These are phyloP conservation scores for Nicator chloris DNA, from an alignment of 2,113 vertebrate genomes.

Conservation along the genomic window DNA sequence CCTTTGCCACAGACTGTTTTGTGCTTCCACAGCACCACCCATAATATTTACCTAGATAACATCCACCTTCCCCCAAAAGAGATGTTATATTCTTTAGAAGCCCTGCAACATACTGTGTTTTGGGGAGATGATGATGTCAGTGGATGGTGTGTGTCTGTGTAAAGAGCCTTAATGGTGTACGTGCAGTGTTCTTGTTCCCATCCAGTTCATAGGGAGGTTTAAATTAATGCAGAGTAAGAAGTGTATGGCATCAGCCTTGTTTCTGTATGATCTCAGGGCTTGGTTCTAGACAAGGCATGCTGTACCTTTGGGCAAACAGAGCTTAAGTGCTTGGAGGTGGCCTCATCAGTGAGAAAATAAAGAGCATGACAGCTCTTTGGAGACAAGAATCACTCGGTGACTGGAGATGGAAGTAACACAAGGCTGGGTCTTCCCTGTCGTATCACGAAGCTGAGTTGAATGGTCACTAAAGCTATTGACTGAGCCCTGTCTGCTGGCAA, in stretches of 20 bases:
- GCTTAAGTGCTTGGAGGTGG: neutral
- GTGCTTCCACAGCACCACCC: neutral
- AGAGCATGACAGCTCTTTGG: neutral
- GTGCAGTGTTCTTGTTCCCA: neutral
- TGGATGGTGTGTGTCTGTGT: neutral
- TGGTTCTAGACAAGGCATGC: neutral
- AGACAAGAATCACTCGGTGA: neutral
- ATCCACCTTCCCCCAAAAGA: neutral
- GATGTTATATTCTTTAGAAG: neutral
- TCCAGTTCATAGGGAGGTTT: neutral
- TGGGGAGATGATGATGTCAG: neutral
- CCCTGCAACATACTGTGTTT: neutral
- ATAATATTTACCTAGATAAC: neutral
- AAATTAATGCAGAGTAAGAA: neutral
- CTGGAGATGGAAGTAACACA: neutral
- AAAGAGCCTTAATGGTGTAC: neutral
- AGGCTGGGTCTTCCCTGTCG: neutral
- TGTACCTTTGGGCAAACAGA: neutral
- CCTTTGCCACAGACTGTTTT: neutral
- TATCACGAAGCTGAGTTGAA: neutral
- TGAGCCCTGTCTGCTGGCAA: neutral
- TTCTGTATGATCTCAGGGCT: neutral
- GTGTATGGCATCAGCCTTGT: neutral
- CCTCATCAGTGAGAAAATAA: neutral
- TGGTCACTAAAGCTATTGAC: neutral